Evolutionary conservation across 2,113 vertebrate species (phyloP).

Genomic region (Pleuronectes platessa): DNA sequence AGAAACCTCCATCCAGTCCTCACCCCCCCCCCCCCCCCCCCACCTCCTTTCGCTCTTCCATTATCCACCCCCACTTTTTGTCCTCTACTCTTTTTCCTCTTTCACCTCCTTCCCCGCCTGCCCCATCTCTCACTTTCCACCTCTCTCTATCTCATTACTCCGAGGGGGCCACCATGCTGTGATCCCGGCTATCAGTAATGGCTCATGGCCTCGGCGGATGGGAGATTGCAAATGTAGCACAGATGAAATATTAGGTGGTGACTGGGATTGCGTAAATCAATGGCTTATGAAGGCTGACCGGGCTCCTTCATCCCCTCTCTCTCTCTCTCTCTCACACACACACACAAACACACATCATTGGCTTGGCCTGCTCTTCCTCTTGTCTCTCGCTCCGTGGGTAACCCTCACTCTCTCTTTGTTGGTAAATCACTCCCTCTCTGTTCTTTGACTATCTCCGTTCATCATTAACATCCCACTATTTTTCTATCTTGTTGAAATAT

Average conservation of each 20-base stretch:
- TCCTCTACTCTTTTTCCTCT: slow-evolving; percentile 55
- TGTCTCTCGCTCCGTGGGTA: slow-evolving; percentile 43
- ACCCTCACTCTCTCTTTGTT: slow-evolving; percentile 55
- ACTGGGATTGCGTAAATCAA: slow-evolving; percentile 77
- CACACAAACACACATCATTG: background rate
- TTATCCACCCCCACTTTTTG: slow-evolving; percentile 55
- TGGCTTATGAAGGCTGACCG: slow-evolving; percentile 77
- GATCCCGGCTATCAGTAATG: slow-evolving; percentile 76
- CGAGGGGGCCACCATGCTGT: slow-evolving; percentile 72
- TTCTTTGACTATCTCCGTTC: slow-evolving; percentile 47
- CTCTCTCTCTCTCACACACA: background rate
- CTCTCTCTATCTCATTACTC: slow-evolving; percentile 77
- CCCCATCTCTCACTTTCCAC: slow-evolving; percentile 68
- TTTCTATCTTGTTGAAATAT: slow-evolving; percentile 30
- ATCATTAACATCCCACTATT: slow-evolving; percentile 54
- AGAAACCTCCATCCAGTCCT: slow-evolving; percentile 66
- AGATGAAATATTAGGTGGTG: slow-evolving; percentile 76
- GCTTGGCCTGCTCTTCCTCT: slow-evolving; percentile 40
- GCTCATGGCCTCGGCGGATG: slow-evolving; percentile 72
- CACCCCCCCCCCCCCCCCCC: slow-evolving; percentile 45
- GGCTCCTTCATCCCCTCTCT: slow-evolving; percentile 43
- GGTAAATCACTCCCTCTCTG: slow-evolving; percentile 55
- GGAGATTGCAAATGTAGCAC: slow-evolving; percentile 73
- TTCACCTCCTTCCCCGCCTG: slow-evolving; percentile 55
- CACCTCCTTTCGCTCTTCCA: slow-evolving; percentile 70